Base-by-base conservation (phyloP, 2,113 vertebrate genomes). In the Asarcornis scutulata region DNA sequence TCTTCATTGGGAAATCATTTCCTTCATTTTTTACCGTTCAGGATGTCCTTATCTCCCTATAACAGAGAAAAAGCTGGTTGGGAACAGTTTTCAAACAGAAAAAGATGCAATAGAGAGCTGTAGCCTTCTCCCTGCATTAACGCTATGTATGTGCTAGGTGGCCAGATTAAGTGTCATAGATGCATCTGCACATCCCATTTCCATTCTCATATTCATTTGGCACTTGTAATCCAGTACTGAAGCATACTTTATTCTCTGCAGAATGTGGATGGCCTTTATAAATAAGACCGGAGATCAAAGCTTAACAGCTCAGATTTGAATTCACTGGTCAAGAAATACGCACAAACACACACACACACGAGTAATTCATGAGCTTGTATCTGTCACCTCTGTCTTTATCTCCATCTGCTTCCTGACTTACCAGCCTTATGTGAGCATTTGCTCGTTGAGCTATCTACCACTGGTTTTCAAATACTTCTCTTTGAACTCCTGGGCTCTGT, bases 221-320 rank as follows among this genome's bases (percentile, higher is more conserved):
- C 27, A 73, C 67, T 86, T 76, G 50, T 55, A 88, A 88, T 89
- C 53, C 71, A 83, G 23, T 23, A 68, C 44, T 53, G 55, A 72
- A 80, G 52, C 52, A 74, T 84, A 93, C 74, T 86, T 92, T 93
- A 91, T 82, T 83, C 75, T 91, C 64, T 86, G 15, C 11, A 74
- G 13, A 80, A 38, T 0, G 4, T 59, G 68, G 76, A 83, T 59
- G 79, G 56, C 32, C 89, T 86, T 75, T 74, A 69, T 50, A 68
- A 88, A 77, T 89, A 83, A 59, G 17, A 81, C 46, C 56, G 31
- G 17, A 76, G 29, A 59, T 55, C 17, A 53, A 44, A 75, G 72
- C 74, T 74, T 82, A 93, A 80, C 38, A 83, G 23, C 64, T 79
- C 21, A 64, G 58, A 74, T 88, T 79, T 91, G 3, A 86, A 89